These are phyloP conservation scores for Apteryx mantelli DNA, from an alignment of 2,113 vertebrate species.

Conservation along the genomic window DNA sequence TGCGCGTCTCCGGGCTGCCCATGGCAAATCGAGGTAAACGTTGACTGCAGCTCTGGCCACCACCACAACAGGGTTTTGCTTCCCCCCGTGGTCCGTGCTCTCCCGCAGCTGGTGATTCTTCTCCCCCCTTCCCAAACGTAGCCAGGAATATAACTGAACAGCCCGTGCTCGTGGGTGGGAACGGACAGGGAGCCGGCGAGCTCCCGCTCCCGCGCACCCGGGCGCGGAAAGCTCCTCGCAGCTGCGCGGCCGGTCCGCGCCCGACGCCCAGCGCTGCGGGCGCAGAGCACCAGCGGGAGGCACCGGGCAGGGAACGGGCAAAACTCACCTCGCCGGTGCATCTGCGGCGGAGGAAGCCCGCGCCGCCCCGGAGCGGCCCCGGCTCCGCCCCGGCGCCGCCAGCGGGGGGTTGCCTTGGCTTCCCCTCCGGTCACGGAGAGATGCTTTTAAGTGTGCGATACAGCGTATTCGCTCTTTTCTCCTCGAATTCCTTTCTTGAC, in stretches of 20 bases:
- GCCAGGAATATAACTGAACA: background rate
- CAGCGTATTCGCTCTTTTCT: background rate
- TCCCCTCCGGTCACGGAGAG: too few relatives aligned
- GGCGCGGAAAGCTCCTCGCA: background rate
- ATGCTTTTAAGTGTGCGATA: background rate
- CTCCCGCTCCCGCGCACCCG: background rate
- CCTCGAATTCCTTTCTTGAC: background rate
- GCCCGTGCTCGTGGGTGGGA: too few relatives aligned
- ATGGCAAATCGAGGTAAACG: rapidly evolving
- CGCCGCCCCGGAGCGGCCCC: too few relatives aligned
- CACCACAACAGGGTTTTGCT: rapidly evolving
- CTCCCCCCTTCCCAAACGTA: background rate
- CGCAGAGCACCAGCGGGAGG: too few relatives aligned
- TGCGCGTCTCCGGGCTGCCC: rapidly evolving
- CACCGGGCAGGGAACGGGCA: background rate
- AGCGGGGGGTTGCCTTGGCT: background rate
- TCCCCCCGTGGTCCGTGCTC: background rate
- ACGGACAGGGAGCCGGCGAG: background rate
- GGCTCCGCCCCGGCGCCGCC: too few relatives aligned
- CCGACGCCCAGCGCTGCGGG: background rate
- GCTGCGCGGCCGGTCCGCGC: background rate
- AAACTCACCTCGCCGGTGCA: background rate
- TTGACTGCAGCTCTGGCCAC: background rate
- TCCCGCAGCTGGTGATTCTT: background rate
- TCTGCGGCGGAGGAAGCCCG: too few relatives aligned